These are phyloP conservation scores for Gnatocerus cornutus DNA, from an alignment of 2,888 invertebrate species.

Conservation along the genomic window DNA sequence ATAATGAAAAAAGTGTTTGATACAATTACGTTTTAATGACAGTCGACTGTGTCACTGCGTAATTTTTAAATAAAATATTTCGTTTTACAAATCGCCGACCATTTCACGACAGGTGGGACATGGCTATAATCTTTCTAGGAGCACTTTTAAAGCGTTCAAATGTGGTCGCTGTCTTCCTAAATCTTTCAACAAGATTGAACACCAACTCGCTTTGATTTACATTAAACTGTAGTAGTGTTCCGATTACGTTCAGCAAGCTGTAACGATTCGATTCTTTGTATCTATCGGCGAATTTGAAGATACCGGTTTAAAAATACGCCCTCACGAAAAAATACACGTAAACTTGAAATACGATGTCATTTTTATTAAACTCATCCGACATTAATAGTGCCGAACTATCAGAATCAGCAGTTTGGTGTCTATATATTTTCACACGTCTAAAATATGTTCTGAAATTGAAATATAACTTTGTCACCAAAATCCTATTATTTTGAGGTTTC, in stretches of 20 bases:
- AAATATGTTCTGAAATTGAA: constrained; percentile 21
- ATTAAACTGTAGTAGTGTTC: constrained; percentile 37
- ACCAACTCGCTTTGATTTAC: constrained; percentile 44
- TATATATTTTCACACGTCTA: constrained; percentile 16
- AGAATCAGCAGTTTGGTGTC: constrained; percentile 24
- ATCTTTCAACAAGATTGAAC: constrained; percentile 45
- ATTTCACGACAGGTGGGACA: constrained; percentile 1
- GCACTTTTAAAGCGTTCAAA: constrained; percentile 39
- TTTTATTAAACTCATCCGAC: neutral
- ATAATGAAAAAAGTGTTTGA: constrained; percentile 7
- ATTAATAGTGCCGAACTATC: neutral
- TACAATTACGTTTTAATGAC: constrained; percentile 27
- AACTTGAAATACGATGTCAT: neutral
- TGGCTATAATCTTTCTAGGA: constrained; percentile 25
- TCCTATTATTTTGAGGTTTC: constrained; percentile 21
- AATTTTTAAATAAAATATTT: constrained; percentile 19
- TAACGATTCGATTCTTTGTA: constrained; percentile 30
- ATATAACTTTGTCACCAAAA: constrained; percentile 27
- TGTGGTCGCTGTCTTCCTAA: constrained; percentile 39
- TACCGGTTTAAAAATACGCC: constrained; percentile 4
- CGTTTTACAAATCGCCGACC: constrained; percentile 7
- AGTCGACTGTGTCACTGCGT: constrained; percentile 13
- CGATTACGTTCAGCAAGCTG: constrained; percentile 33
- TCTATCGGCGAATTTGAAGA: constrained; percentile 33
- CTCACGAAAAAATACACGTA: neutral